These are phyloP conservation scores for Anhinga rufa DNA, from an alignment of 2,113 vertebrate species.

Conservation along the genomic window DNA sequence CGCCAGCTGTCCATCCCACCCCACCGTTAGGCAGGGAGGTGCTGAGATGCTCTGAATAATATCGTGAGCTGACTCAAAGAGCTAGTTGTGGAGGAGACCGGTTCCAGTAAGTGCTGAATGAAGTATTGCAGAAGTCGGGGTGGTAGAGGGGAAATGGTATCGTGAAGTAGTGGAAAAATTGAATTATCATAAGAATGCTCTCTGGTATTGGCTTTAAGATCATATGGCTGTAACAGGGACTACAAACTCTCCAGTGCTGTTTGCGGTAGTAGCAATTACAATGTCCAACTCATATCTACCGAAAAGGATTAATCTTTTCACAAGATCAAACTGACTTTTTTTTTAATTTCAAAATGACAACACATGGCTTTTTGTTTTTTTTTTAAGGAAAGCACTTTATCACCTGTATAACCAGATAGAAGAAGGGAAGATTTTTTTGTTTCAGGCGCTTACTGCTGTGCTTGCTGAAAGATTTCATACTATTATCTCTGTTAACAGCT, in stretches of 20 bases:
- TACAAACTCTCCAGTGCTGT: neutral
- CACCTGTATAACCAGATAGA: neutral
- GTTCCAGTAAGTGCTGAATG: neutral
- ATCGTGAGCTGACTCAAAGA: neutral
- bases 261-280: neutral
- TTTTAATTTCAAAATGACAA: neutral
- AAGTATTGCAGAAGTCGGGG: neutral
- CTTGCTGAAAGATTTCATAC: neutral
- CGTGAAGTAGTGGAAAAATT: neutral
- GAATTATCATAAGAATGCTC: fast-evolving
- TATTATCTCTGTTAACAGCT: neutral
- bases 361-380: neutral
- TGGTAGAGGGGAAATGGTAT: neutral
- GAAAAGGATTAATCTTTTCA: neutral
- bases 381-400: neutral
- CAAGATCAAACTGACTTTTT: neutral
- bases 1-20: neutral
- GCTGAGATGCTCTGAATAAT: neutral
- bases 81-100: fast-evolving
- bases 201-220: neutral
- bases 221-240: fast-evolving
- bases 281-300: neutral
- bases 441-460: neutral
- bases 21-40: neutral
- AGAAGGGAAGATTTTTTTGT: neutral